phyloP scores from a whole-genome alignment of 2,888 invertebrate species.

The Formica aserva region DNA sequence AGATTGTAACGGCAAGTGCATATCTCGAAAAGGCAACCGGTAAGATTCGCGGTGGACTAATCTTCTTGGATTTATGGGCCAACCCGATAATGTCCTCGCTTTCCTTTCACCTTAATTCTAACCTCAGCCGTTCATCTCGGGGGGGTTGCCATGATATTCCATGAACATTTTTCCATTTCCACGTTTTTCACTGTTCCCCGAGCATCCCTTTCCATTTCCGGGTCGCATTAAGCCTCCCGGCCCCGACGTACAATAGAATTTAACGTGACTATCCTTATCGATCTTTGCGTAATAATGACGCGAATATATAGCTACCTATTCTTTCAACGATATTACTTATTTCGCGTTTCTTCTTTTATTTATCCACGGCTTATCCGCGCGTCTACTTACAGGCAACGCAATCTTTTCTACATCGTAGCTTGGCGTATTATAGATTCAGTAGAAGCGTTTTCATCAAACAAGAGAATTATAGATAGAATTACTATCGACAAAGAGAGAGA shows the following conservation, averaged over 20 bases:
- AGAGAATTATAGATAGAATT: conserved; percentile 18
- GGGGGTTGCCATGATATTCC: conserved; percentile 66
- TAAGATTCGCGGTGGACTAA: conserved; percentile 78
- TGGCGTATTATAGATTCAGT: background rate
- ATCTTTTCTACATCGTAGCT: conserved; percentile 9
- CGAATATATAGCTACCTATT: conserved; percentile 46
- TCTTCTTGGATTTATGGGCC: conserved; percentile 82
- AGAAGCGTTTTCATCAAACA: conserved; percentile 8
- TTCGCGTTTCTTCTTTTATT: conserved; percentile 14
- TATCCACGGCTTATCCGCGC: conserved; percentile 39
- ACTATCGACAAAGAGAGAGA: background rate
- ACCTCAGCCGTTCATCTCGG: conserved; percentile 70
- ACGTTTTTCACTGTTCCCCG: conserved; percentile 33
- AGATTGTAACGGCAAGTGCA: conserved; percentile 65
- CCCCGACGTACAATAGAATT: conserved; percentile 71
- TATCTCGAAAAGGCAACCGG: conserved; percentile 35
- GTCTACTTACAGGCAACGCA: background rate
- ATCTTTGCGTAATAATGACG: conserved; percentile 66
- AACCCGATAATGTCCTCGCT: conserved; percentile 80
- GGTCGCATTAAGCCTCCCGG: conserved; percentile 69
- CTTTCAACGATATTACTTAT: conserved; percentile 42
- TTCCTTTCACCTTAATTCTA: conserved; percentile 81
- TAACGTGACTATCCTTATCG: conserved; percentile 70
- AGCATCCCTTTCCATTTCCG: conserved; percentile 66
- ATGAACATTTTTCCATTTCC: conserved; percentile 72